Evolutionary conservation across 2,888 invertebrate genomes (phyloP).

Genomic region (Sphaerophoria taeniata): DNA sequence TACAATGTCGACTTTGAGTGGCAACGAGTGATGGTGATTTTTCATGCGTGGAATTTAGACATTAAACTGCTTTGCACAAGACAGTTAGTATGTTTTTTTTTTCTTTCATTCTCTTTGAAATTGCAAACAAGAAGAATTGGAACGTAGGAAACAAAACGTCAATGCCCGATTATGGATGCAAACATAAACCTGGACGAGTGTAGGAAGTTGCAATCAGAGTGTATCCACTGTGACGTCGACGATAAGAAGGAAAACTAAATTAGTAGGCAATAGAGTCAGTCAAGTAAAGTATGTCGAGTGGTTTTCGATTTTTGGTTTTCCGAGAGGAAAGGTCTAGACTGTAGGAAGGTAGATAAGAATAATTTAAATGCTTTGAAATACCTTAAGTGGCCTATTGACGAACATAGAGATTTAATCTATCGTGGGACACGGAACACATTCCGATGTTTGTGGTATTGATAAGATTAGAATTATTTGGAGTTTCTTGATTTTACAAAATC

Average conservation of each 20-base stretch:
- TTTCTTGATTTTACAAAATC: too few relatives aligned
- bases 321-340: too few relatives aligned
- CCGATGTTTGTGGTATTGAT: too few relatives aligned
- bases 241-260: background rate
- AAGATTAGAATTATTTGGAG: too few relatives aligned
- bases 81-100: slow-evolving; percentile 35
- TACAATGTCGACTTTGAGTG: slow-evolving; percentile 27
- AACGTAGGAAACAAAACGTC: slow-evolving; percentile 28
- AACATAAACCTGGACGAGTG: background rate
- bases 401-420: too few relatives aligned
- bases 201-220: slow-evolving; percentile 5
- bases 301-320: too few relatives aligned
- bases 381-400: too few relatives aligned
- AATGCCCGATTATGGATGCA: slow-evolving; percentile 35
- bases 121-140: background rate
- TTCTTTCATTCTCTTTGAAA: background rate
- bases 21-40: slow-evolving; percentile 43
- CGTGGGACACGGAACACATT: too few relatives aligned
- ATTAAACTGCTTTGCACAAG: slow-evolving; percentile 30
- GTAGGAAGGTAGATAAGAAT: too few relatives aligned
- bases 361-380: too few relatives aligned
- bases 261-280: background rate
- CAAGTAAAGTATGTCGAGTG: background rate
- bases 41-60: slow-evolving; percentile 57
- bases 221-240: slow-evolving; percentile 5